A percentile compares a stretch with the other conserved stretches of the same genome.
phyloP scores from a whole-genome alignment of 2,113 vertebrate species.

The Oxyura jamaicensis region DNA sequence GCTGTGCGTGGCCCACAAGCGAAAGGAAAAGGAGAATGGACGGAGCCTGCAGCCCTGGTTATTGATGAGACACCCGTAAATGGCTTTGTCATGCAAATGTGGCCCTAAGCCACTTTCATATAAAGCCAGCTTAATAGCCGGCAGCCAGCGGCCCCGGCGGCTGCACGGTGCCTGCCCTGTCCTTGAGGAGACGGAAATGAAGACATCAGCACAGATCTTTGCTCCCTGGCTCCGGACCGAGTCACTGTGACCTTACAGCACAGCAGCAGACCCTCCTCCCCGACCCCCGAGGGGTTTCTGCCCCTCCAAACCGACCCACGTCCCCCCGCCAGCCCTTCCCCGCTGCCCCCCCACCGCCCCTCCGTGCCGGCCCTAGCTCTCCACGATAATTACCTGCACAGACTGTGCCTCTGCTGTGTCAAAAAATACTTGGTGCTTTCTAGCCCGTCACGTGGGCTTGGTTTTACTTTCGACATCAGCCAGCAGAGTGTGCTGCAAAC shows the following conservation, averaged over 20 bases:
- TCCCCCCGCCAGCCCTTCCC: background rate
- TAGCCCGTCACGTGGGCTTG: background rate
- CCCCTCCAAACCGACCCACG: too few relatives aligned
- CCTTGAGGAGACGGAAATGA: too few relatives aligned
- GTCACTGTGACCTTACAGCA: too few relatives aligned
- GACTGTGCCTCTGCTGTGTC: background rate
- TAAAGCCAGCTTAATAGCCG: too few relatives aligned
- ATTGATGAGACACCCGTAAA: background rate
- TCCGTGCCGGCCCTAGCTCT: background rate
- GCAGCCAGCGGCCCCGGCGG: too few relatives aligned
- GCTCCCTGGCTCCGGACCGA: too few relatives aligned
- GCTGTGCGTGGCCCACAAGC: background rate
- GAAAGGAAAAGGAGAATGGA: background rate
- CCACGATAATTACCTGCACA: background rate
- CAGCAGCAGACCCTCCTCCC: too few relatives aligned
- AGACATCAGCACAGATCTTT: too few relatives aligned
- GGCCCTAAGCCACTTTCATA: too few relatives aligned
- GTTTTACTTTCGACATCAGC: background rate
- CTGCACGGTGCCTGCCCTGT: too few relatives aligned
- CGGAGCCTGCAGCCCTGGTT: background rate
- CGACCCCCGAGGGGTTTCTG: too few relatives aligned
- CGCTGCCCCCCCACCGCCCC: background rate
- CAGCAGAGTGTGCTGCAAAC: slow-evolving; percentile 59
- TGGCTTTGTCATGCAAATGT: slow-evolving; percentile 65
- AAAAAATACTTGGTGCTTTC: background rate